These are phyloP conservation scores for Diphyllodes magnificus DNA, from an alignment of 2,113 vertebrate genomes.

Conservation along the genomic window DNA sequence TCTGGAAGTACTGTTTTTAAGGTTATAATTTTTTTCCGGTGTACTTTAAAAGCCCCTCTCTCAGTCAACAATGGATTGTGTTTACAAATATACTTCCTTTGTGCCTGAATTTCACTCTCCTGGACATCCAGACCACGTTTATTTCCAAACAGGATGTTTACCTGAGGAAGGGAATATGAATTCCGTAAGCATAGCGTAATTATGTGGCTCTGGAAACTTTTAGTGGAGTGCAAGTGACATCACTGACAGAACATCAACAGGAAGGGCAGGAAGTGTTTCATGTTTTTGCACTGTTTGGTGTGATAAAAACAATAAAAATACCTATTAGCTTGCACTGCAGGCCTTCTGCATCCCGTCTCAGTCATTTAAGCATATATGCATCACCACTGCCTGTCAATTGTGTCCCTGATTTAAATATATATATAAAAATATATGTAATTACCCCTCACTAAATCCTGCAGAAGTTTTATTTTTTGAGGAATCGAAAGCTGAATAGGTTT, in stretches of 20 bases:
- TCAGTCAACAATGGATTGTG: slow-evolving; percentile 51
- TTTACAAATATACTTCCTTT: slow-evolving; percentile 65
- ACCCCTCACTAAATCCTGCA: neutral
- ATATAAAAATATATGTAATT: neutral
- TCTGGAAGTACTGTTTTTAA: slow-evolving; percentile 55
- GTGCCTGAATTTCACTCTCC: slow-evolving; percentile 51
- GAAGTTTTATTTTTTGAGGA: neutral
- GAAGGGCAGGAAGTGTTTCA: slow-evolving; percentile 69
- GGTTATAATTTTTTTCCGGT: slow-evolving; percentile 7
- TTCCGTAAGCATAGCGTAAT: slow-evolving; percentile 64
- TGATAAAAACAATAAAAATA: slow-evolving; percentile 65
- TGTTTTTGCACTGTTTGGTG: slow-evolving; percentile 66
- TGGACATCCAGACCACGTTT: slow-evolving; percentile 53
- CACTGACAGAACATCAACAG: slow-evolving; percentile 69
- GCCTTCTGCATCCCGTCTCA: slow-evolving; percentile 19
- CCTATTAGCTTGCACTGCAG: slow-evolving; percentile 20
- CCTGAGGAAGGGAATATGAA: slow-evolving; percentile 64
- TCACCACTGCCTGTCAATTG: neutral
- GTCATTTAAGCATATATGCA: neutral
- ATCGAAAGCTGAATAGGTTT: neutral
- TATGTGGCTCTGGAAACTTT: slow-evolving; percentile 63
- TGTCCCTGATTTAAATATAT: neutral
- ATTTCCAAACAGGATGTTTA: slow-evolving; percentile 73
- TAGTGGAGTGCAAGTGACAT: slow-evolving; percentile 69
- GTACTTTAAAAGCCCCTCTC: slow-evolving; percentile 48